Conservation (phyloP, 2,888 invertebrate genomes). For the Athrips mouffetella region DNA sequence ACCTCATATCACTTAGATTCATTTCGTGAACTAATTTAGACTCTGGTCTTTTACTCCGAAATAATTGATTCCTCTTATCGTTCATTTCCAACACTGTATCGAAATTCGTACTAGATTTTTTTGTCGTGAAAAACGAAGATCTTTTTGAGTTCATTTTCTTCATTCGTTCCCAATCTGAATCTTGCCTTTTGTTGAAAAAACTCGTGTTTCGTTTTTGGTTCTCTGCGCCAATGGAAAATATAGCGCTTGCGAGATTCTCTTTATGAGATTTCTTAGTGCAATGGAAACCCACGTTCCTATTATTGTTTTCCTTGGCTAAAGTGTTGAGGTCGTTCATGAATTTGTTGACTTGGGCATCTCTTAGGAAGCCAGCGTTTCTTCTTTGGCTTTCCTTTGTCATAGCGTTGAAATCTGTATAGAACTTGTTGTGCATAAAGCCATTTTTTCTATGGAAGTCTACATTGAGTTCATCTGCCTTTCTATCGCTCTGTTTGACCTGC, state of each 20-base stretch:
- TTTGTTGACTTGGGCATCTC: background rate
- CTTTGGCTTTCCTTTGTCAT: background rate
- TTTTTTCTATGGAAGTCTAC: background rate
- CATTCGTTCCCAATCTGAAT: background rate
- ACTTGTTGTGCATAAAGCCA: background rate
- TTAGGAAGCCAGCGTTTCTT: background rate
- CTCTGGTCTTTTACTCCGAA: too few species aligned
- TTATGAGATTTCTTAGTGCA: background rate
- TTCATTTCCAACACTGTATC: background rate
- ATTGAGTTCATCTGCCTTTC: background rate
- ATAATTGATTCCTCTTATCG: background rate
- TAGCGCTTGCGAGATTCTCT: background rate
- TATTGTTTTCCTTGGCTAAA: background rate
- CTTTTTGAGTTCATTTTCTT: background rate
- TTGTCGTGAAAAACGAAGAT: background rate
- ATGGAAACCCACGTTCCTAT: slow-evolving; percentile 1
- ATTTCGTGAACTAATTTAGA: too few species aligned
- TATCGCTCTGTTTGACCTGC: background rate
- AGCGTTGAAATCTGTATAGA: background rate
- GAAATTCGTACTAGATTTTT: background rate
- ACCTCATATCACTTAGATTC: background rate
- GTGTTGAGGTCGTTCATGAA: background rate
- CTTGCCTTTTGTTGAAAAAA: background rate
- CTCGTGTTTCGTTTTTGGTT: background rate
- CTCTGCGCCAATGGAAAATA: too few species aligned